phyloP scores from a whole-genome alignment of 1,140 invertebrate genomes.

The Cydia pomonella region DNA sequence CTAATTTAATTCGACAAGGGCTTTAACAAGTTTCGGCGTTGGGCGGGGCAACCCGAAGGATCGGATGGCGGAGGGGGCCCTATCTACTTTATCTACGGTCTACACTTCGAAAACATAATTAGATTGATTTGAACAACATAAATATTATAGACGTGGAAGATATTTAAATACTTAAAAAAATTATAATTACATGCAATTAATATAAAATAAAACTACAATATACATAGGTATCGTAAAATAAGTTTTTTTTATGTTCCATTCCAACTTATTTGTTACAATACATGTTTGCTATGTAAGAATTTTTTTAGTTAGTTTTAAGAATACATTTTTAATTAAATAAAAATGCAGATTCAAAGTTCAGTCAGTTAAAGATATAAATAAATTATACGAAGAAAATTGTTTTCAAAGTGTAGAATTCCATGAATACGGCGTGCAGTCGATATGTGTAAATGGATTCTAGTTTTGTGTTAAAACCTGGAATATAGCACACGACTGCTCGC shows the following conservation, averaged over 20 bases:
- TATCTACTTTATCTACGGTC: constrained; percentile 65
- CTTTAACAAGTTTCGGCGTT: constrained; percentile 69
- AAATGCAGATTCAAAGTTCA: too few relatives aligned
- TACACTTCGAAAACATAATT: constrained; percentile 69
- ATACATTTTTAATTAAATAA: too few relatives aligned
- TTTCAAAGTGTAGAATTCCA: constrained; percentile 73
- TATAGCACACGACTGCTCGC: constrained; percentile 63
- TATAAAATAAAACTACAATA: too few relatives aligned
- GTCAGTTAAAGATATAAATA: not conserved
- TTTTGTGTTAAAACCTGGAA: constrained; percentile 35
- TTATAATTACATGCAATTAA: constrained; percentile 32
- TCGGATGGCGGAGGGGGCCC: constrained; percentile 56
- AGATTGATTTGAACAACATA: constrained; percentile 40
- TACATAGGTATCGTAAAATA: constrained; percentile 9
- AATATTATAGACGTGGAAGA: too few relatives aligned
- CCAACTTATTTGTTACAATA: not conserved
- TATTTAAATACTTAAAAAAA: too few relatives aligned
- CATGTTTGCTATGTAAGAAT: not conserved
- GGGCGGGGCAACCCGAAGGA: constrained; percentile 74
- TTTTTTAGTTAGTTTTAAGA: too few relatives aligned
- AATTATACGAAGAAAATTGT: constrained; percentile 33
- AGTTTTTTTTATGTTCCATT: not conserved
- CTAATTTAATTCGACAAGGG: constrained; percentile 51
- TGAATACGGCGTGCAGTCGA: constrained; percentile 71
- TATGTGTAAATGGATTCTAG: constrained; percentile 38